A percentile compares a stretch with the other conserved stretches of the same genome.
Evolutionary conservation across 2,113 vertebrate species (phyloP).

Genomic region (Leptocoma aspasia): DNA sequence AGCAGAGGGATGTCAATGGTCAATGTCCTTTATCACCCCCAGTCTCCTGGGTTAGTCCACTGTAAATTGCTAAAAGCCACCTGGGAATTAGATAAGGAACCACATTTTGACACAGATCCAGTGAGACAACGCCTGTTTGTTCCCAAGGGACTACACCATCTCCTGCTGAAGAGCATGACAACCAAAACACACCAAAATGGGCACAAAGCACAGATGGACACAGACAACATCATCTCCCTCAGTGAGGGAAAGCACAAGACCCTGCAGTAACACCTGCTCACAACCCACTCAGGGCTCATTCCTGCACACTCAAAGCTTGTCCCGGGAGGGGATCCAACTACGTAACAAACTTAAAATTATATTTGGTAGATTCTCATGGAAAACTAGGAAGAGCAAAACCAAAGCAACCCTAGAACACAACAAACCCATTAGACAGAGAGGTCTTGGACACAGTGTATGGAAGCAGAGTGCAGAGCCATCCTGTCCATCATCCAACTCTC

Average conservation of each 20-base stretch:
- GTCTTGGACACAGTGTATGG: not conserved
- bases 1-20: not conserved
- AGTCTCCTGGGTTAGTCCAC: not conserved
- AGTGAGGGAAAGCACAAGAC: not conserved
- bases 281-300: not conserved
- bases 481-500: not conserved
- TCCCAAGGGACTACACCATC: not conserved
- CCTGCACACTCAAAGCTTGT: not conserved
- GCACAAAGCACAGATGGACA: not conserved
- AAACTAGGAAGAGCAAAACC: slow-evolving; percentile 1
- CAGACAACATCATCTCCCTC: not conserved
- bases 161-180: not conserved
- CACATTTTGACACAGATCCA: not conserved
- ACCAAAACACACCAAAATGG: not conserved
- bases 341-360: not conserved
- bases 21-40: not conserved
- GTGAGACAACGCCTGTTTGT: not conserved
- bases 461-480: not conserved
- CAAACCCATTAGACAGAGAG: not conserved
- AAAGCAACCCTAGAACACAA: not conserved
- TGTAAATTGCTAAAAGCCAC: not conserved
- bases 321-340: not conserved
- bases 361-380: not conserved
- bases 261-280: not conserved
- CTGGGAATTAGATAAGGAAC: not conserved